Evolutionary conservation across 2,113 vertebrate genomes (phyloP).

Genomic region (Setophaga petechia): DNA sequence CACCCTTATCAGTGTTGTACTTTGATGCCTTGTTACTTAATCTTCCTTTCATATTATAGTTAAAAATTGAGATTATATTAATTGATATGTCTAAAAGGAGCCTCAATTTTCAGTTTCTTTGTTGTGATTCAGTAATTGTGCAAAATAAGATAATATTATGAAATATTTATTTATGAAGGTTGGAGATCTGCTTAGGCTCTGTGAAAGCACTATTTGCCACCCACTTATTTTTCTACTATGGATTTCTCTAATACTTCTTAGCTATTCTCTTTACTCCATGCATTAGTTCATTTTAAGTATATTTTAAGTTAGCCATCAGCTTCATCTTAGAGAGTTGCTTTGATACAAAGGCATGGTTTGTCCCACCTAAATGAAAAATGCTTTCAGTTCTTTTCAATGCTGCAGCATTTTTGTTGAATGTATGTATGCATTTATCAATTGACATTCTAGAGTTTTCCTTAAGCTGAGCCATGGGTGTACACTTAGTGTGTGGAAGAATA

Average conservation of each 20-base stretch:
- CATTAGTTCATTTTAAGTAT: neutral
- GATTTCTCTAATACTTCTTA: neutral
- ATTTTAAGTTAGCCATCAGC: neutral
- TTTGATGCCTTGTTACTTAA: neutral
- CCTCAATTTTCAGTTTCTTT: neutral
- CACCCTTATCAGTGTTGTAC: neutral
- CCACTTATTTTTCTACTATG: neutral
- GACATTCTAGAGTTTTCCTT: neutral
- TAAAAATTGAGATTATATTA: neutral
- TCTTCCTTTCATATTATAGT: neutral
- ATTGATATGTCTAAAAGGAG: neutral
- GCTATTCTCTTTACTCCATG: neutral
- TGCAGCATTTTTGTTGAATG: neutral
- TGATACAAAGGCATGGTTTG: neutral
- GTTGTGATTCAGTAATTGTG: neutral
- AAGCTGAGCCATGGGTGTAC: neutral
- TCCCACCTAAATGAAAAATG: neutral
- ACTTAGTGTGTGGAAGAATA: neutral
- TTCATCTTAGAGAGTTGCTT: neutral
- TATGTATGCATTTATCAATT: neutral
- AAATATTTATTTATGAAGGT: neutral
- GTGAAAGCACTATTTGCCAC: neutral
- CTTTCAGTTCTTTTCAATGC: neutral
- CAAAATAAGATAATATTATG: neutral
- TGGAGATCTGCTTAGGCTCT: neutral